phyloP scores from a whole-genome alignment of 2,797 vertebrate genomes.

The Myotis pilosus region DNA sequence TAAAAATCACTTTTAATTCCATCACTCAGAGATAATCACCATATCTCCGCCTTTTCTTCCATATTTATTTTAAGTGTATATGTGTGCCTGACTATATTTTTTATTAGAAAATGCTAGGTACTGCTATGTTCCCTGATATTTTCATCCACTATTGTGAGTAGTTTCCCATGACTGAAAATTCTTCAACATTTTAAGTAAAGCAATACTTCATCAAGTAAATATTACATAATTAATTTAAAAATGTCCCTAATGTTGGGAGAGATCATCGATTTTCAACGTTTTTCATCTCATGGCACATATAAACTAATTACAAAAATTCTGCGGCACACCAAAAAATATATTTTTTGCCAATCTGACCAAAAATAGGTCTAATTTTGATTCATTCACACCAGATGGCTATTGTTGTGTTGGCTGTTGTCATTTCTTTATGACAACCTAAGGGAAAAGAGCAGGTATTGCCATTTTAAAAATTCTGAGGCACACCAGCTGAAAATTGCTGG shows the following conservation, averaged over 20 bases:
- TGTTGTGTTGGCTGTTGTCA: not conserved
- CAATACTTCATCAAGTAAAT: not conserved
- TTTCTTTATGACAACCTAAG: not conserved
- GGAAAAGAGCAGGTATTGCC: not conserved
- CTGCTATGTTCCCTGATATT: not conserved
- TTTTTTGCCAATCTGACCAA: not conserved
- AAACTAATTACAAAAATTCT: not conserved
- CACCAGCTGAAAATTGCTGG: not conserved
- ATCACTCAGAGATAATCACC: not conserved
- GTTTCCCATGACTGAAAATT: not conserved
- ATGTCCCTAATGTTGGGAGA: not conserved
- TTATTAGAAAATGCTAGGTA: not conserved
- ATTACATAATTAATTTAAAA: slow-evolving; percentile 1
- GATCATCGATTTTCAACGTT: not conserved
- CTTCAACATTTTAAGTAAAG: not conserved
- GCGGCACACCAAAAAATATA: not conserved
- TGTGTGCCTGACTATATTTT: not conserved
- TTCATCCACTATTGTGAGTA: not conserved
- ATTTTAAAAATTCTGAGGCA: not conserved
- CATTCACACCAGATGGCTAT: not conserved
- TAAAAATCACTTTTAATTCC: not conserved
- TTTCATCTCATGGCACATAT: not conserved
- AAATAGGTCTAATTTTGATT: not conserved
- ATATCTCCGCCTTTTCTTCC: not conserved
- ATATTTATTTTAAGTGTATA: not conserved